phyloP scores from a whole-genome alignment of 2,888 invertebrate genomes.

The Nematopogon swammerdamellus region DNA sequence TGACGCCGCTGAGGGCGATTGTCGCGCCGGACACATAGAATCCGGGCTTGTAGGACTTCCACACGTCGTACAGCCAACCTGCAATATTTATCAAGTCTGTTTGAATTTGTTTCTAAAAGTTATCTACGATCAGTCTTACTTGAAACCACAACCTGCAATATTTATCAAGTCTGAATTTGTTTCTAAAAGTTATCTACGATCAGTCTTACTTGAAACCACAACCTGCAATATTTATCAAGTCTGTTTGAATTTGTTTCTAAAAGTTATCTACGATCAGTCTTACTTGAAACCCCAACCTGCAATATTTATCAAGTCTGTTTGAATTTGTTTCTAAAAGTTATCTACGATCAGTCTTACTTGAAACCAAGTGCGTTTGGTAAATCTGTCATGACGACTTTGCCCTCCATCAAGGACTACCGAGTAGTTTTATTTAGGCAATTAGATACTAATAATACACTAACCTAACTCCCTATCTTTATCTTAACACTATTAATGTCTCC shows the following conservation, averaged over 20 bases:
- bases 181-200: background rate
- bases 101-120: background rate
- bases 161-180: background rate
- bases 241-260: background rate
- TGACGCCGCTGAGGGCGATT: conserved; percentile 82
- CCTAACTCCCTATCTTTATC: too few relatives aligned
- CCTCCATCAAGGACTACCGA: too few relatives aligned
- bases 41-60: conserved; percentile 77
- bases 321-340: background rate
- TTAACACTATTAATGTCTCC: too few relatives aligned
- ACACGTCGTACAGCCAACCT: conserved; percentile 82
- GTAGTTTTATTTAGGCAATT: too few relatives aligned
- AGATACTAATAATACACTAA: too few relatives aligned
- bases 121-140: background rate
- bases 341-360: background rate
- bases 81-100: conserved; percentile 21
- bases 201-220: conserved; percentile 22
- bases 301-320: background rate
- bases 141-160: background rate
- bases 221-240: conserved; percentile 58
- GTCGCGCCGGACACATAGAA: conserved; percentile 86
- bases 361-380: too few relatives aligned
- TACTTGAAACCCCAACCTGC: background rate
- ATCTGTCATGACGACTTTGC: too few relatives aligned
- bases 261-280: background rate